Base-by-base conservation (phyloP, 2,797 vertebrate genomes). In the Mergus octosetaceus region DNA sequence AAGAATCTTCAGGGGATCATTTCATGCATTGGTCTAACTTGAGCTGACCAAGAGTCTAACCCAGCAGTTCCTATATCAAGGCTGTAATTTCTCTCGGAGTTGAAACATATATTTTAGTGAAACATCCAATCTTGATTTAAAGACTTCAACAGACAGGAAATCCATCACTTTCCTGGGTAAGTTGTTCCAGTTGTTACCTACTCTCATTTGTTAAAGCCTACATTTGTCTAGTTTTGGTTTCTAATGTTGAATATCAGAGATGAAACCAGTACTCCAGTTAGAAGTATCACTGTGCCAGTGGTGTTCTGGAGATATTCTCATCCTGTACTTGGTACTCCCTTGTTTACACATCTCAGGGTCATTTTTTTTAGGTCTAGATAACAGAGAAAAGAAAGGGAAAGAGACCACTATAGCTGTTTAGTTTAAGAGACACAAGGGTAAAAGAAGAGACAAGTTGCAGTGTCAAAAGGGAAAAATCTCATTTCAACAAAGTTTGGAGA, bases 61-160 rank as follows among this genome's bases (percentile, higher is more conserved):
- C 13, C 41, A 78, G 73, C 0, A 2, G 38, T 73, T 95, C 70
- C 64, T 84, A 24, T 43, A 60, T 60, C 22, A 71, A 76, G 45
- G 64, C 49, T 84, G 47, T 91, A 77, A 56, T 75, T 86, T 87
- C 66, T 86, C 4, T 85, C 75, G 24, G 58, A 88, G 66, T 24
- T 88, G 77, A 47, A 91, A 53, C 54, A 41, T 73, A 22, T 14
- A 68, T 95, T 95, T 90, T 56, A 91, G 71, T 70, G 80, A 79
- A 95, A 84, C 56, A 88, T 79, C 80, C 56, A 66, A 32, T 91
- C 85, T 81, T 91, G 58, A 88, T 94, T 70, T 93, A 88, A 94
- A 93, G 90, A 85, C 90, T 82, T 78, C 16, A 39, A 30, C 56
- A 64, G 77, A 94, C 62, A 68, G 80, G 80, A 91, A 94, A 94